phyloP scores from a whole-genome alignment of 64 coral and sea anemone species.

The Porites lutea region DNA sequence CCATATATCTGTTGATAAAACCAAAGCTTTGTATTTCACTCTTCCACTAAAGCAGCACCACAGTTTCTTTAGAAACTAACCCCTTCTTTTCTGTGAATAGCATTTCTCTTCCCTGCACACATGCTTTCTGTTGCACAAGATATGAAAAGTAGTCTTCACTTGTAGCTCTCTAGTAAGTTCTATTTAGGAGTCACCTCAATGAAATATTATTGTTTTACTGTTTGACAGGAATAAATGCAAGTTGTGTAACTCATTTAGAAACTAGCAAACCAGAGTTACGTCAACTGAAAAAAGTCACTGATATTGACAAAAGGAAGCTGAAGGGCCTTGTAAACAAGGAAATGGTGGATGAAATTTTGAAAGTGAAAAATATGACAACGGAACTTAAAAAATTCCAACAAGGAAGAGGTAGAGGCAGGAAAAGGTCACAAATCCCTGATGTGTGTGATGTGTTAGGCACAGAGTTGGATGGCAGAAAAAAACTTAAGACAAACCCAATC shows the following conservation, averaged over 20 bases:
- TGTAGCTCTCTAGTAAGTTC: no score
- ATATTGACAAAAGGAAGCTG: constrained; percentile 59
- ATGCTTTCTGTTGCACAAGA: no score
- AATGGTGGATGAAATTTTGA: constrained; percentile 78
- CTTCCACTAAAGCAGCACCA: no score
- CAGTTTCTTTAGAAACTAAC: no score
- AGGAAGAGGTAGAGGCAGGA: constrained; percentile 40
- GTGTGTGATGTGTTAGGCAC: constrained; percentile 18
- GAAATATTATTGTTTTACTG: neutral
- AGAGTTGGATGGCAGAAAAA: constrained; percentile 17
- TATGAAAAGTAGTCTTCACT: no score
- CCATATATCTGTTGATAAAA: no score
- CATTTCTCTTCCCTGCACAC: no score
- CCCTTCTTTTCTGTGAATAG: no score
- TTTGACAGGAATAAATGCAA: constrained; percentile 18
- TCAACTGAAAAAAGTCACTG: constrained; percentile 57
- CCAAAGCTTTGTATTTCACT: no score
- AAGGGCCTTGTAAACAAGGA: constrained; percentile 54
- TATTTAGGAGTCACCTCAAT: neutral
- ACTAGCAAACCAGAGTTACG: constrained; percentile 17
- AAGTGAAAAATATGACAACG: constrained; percentile 52
- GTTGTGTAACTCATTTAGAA: constrained; percentile 27
- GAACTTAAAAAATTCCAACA: constrained; percentile 70
- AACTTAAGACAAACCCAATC: neutral
- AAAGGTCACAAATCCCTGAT: constrained; percentile 13